Evolutionary conservation across 2,797 vertebrate genomes (phyloP).

Genomic region (Typhlichthys eigenmanni): DNA sequence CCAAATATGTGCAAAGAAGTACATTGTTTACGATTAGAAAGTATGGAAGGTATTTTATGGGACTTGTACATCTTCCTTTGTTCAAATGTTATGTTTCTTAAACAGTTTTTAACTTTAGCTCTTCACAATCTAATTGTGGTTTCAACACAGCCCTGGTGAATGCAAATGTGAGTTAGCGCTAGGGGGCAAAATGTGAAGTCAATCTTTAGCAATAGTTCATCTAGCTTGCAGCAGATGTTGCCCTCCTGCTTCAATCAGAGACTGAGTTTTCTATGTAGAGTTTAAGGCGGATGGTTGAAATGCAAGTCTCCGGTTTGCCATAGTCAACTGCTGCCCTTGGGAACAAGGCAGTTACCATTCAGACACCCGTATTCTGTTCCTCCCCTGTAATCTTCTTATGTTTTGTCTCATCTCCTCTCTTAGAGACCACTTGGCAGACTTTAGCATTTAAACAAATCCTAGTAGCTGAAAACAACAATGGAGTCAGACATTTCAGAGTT

Average conservation of each 20-base stretch:
- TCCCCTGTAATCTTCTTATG: conserved; percentile 22
- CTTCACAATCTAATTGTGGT: no score
- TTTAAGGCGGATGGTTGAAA: conserved; percentile 20
- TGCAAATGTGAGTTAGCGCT: conserved; percentile 11
- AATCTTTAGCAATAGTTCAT: conserved; percentile 20
- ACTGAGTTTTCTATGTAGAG: conserved; percentile 13
- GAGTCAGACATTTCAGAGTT: background rate
- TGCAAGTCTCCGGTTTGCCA: conserved; percentile 5
- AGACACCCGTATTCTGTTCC: conserved; percentile 1
- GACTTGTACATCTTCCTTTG: no score
- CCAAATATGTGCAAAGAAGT: no score
- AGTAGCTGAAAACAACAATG: background rate
- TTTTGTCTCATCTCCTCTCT: conserved; percentile 14
- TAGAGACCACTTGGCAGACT: background rate
- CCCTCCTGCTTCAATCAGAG: conserved; percentile 10
- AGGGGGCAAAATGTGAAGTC: conserved; percentile 32
- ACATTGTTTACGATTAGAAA: no score
- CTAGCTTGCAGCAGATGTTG: conserved; percentile 23
- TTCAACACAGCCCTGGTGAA: background rate
- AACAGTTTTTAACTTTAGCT: no score
- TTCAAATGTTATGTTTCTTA: no score
- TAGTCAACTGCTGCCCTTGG: conserved; percentile 23
- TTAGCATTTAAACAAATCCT: background rate
- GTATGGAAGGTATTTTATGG: no score
- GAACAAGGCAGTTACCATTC: conserved; percentile 45